These are phyloP conservation scores for Melozone crissalis DNA, from an alignment of 2,113 vertebrate genomes.

Conservation along the genomic window DNA sequence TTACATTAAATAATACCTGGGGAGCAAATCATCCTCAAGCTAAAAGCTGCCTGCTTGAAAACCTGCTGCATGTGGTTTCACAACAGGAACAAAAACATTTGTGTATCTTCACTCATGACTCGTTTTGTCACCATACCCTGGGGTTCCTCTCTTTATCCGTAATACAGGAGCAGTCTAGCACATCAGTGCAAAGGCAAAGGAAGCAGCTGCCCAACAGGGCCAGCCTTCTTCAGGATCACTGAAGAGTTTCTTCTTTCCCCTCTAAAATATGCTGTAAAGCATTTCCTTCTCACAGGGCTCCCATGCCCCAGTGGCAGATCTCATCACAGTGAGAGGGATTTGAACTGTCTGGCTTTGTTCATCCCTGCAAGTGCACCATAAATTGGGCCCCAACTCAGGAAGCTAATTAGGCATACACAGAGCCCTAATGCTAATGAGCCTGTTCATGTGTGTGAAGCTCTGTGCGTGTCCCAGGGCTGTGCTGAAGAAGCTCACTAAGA, in stretches of 20 bases:
- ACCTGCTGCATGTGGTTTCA: constrained; percentile 24
- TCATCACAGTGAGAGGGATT: background rate
- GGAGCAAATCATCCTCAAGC: background rate
- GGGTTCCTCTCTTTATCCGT: constrained; percentile 8
- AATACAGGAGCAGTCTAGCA: constrained; percentile 17
- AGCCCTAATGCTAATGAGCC: background rate
- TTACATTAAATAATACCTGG: constrained; percentile 55
- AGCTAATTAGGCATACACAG: constrained; percentile 5
- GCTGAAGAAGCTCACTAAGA: background rate
- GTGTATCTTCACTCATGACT: constrained; percentile 54
- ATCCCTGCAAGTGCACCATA: background rate
- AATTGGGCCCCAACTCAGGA: background rate
- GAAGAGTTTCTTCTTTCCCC: background rate
- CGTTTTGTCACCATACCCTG: constrained; percentile 29
- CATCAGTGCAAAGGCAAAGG: too few species aligned
- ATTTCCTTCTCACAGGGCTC: background rate
- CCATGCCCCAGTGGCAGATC: constrained; percentile 14
- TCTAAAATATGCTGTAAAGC: background rate
- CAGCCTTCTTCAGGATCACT: background rate
- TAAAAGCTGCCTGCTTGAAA: constrained; percentile 25
- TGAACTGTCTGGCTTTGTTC: background rate
- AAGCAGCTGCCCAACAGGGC: background rate
- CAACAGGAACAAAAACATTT: constrained; percentile 47
- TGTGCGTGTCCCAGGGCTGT: fast-evolving
- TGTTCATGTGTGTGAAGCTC: background rate